A percentile compares a stretch with the other conserved stretches of the same genome.
These are phyloP conservation scores for Echinarachnius parma DNA, from an alignment of 53 echinoderm and acorn worm species.

Conservation along the genomic window DNA sequence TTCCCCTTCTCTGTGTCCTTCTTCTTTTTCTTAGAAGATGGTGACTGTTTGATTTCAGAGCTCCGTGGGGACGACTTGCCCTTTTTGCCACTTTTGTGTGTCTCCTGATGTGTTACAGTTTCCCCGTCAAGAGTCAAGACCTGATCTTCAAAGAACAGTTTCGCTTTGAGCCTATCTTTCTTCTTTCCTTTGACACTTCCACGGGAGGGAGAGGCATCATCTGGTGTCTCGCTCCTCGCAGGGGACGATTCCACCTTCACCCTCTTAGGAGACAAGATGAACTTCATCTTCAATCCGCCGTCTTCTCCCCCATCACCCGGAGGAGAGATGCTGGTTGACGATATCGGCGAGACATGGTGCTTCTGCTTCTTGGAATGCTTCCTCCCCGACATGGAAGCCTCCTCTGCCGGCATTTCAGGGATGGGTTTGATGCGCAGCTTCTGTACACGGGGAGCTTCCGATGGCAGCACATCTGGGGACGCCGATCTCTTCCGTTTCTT, in stretches of 20 bases:
- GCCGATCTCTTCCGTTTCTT: slow-evolving; percentile 32
- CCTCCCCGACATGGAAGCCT: neutral
- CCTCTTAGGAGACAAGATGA: slow-evolving; percentile 59
- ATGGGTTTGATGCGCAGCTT: slow-evolving; percentile 30
- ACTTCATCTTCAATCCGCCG: slow-evolving; percentile 55
- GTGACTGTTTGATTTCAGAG: slow-evolving; percentile 13
- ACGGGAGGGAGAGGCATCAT: neutral
- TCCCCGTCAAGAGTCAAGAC: slow-evolving; percentile 43
- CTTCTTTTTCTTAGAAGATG: slow-evolving; percentile 56
- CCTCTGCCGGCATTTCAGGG: neutral
- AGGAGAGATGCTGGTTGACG: slow-evolving; percentile 27
- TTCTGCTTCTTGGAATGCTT: slow-evolving; percentile 20
- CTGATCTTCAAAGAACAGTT: slow-evolving; percentile 47
- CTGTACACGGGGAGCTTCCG: slow-evolving; percentile 13
- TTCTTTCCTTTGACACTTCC: slow-evolving; percentile 17
- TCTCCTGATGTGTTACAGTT: slow-evolving; percentile 17
- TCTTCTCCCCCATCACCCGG: slow-evolving; percentile 38
- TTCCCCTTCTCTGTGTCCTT: slow-evolving; percentile 41
- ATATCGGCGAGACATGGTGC: slow-evolving; percentile 12
- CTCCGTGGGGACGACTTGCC: neutral
- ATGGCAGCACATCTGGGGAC: neutral
- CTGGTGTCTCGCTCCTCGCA: slow-evolving; percentile 11
- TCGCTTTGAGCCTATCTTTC: slow-evolving; percentile 57
- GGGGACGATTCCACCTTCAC: slow-evolving; percentile 27
- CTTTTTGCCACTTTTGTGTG: slow-evolving; percentile 13